phyloP scores from a whole-genome alignment of 2,797 vertebrate species.

The Tiaroga cobitis region DNA sequence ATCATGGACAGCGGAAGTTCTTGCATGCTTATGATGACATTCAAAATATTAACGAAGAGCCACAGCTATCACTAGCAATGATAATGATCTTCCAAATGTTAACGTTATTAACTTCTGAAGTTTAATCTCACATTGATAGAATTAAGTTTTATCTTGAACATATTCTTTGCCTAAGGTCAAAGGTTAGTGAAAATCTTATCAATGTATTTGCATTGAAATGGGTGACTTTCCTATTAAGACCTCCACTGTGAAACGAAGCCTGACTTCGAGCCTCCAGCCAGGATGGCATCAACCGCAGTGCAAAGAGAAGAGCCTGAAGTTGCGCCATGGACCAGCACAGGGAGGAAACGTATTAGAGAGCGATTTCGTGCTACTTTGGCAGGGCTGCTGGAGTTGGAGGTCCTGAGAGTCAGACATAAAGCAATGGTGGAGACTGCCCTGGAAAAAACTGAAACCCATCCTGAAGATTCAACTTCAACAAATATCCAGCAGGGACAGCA shows the following conservation, averaged over 20 bases:
- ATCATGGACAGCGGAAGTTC: not conserved
- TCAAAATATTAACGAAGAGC: not conserved
- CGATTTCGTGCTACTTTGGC: constrained; percentile 63
- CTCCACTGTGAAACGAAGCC: not conserved
- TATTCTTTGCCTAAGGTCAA: constrained; percentile 45
- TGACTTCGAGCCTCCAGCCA: not conserved
- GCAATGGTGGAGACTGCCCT: constrained; percentile 59
- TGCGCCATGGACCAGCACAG: not conserved
- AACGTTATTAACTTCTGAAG: constrained; percentile 4
- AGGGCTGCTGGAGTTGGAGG: constrained; percentile 66
- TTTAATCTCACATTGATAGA: constrained; percentile 16
- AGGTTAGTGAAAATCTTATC: constrained; percentile 54
- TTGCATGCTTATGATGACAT: not conserved
- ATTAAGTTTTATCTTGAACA: constrained; percentile 26
- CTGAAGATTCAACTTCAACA: not conserved
- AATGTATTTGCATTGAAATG: not conserved
- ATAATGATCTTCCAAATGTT: not conserved
- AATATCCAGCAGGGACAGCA: not conserved
- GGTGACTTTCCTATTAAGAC: constrained; percentile 41
- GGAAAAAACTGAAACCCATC: constrained; percentile 13
- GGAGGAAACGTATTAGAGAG: constrained; percentile 55
- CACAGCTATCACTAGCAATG: not conserved
- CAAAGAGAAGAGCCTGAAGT: constrained; percentile 19
- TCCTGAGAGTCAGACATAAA: constrained; percentile 61
- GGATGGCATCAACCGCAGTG: constrained; percentile 21